phyloP scores from a whole-genome alignment of 2,113 vertebrate species.

The Sclerurus mexicanus region DNA sequence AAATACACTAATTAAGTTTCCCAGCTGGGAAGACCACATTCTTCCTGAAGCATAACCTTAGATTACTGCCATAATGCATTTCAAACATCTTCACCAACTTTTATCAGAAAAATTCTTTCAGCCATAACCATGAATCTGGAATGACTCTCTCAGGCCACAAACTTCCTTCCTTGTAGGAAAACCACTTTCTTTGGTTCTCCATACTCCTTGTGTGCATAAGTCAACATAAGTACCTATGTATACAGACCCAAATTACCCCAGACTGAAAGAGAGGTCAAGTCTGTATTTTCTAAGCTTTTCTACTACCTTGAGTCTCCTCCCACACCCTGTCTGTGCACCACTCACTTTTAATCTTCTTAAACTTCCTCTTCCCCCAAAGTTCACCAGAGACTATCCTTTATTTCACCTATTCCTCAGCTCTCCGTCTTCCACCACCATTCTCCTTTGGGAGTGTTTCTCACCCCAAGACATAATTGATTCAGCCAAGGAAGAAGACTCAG shows the following conservation, averaged over 20 bases:
- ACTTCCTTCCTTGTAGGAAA: neutral
- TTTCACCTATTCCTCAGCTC: neutral
- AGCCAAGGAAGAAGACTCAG: neutral
- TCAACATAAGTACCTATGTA: neutral
- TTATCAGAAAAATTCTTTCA: neutral
- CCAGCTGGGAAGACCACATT: neutral
- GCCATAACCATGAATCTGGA: neutral
- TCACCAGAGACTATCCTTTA: neutral
- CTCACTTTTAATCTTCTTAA: neutral
- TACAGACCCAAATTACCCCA: neutral
- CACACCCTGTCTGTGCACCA: neutral
- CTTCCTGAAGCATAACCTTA: neutral
- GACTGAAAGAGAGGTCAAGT: neutral
- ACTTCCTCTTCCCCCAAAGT: neutral
- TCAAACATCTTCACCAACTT: neutral
- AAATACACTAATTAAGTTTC: neutral
- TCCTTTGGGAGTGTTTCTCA: neutral
- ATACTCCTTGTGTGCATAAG: neutral
- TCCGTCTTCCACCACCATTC: neutral
- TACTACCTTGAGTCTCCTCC: neutral
- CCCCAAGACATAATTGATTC: neutral
- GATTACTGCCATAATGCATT: neutral
- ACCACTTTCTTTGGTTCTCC: neutral
- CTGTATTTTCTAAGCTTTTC: neutral
- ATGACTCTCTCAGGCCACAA: neutral